Evolutionary conservation across 1,140 invertebrate genomes (phyloP).

Genomic region (Aphelinus certus): DNA sequence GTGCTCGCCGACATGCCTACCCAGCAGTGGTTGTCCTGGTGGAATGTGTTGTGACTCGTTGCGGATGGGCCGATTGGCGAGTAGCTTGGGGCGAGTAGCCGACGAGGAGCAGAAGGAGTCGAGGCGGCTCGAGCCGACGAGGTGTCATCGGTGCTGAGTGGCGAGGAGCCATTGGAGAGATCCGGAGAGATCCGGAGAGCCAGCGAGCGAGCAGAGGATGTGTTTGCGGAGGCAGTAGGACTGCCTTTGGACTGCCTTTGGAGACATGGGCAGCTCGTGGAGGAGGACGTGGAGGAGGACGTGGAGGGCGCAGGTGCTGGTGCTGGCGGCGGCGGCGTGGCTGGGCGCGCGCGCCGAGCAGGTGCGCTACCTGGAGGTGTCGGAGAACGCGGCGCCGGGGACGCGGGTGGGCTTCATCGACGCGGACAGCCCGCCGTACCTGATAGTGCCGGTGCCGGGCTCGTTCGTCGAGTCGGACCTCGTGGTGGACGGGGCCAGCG

Average conservation of each 20-base stretch:
- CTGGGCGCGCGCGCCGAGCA: conserved; percentile 68
- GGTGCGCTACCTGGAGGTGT: conserved; percentile 84
- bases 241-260: conserved; percentile 12
- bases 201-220: conserved; percentile 4
- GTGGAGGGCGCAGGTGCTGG: conserved; percentile 54
- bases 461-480: conserved; percentile 89
- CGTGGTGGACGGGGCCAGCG: conserved; percentile 85
- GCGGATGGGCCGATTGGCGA: neutral
- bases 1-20: neutral
- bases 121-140: neutral
- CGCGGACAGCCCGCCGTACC: conserved; percentile 80
- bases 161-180: conserved; percentile 2
- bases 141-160: neutral
- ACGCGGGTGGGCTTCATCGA: conserved; percentile 87
- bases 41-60: conserved; percentile 20
- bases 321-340: conserved; percentile 52
- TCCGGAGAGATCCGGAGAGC: conserved; percentile 17
- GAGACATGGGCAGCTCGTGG: conserved; percentile 41
- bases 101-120: conserved; percentile 5
- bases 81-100: neutral
- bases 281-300: conserved; percentile 58
- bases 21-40: neutral
- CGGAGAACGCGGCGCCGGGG: conserved; percentile 85
- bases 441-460: conserved; percentile 87
- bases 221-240: conserved; percentile 52